These are phyloP conservation scores for Galeopterus variegatus DNA, from an alignment of 2,113 vertebrate species.

Conservation along the genomic window DNA sequence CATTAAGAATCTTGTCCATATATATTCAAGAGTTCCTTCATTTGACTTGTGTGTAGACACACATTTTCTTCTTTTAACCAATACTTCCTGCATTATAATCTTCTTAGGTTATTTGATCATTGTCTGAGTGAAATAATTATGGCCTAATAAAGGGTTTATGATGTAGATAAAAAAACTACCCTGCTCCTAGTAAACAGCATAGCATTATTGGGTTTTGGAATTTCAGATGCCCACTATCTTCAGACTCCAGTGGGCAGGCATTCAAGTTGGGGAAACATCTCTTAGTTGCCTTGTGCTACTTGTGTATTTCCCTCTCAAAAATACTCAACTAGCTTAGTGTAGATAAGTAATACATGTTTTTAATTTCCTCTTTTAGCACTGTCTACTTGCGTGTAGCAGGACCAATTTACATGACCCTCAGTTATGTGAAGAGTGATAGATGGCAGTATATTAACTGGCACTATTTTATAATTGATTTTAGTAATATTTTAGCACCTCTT, in stretches of 20 bases:
- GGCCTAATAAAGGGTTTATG: not conserved
- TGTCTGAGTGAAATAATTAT: not conserved
- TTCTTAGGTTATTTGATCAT: constrained; percentile 3
- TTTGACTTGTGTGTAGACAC: not conserved
- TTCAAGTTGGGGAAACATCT: not conserved
- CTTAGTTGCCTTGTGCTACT: not conserved
- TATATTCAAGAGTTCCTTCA: not conserved
- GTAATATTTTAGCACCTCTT: not conserved
- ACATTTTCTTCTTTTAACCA: not conserved
- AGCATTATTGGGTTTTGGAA: not conserved
- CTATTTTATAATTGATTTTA: not conserved
- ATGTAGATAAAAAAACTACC: constrained; percentile 29
- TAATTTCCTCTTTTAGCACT: not conserved
- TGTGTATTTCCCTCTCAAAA: not conserved
- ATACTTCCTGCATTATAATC: not conserved
- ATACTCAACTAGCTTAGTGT: not conserved
- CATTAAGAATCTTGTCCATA: not conserved
- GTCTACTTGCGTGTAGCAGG: not conserved
- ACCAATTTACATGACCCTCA: not conserved
- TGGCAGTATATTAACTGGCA: not conserved
- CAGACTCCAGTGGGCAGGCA: not conserved
- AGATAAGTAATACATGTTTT: not conserved
- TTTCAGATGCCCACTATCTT: not conserved
- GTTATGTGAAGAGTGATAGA: not conserved
- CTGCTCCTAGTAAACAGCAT: not conserved